Conservation (phyloP, 2,797 vertebrate species). For the Okamejei kenojei region DNA sequence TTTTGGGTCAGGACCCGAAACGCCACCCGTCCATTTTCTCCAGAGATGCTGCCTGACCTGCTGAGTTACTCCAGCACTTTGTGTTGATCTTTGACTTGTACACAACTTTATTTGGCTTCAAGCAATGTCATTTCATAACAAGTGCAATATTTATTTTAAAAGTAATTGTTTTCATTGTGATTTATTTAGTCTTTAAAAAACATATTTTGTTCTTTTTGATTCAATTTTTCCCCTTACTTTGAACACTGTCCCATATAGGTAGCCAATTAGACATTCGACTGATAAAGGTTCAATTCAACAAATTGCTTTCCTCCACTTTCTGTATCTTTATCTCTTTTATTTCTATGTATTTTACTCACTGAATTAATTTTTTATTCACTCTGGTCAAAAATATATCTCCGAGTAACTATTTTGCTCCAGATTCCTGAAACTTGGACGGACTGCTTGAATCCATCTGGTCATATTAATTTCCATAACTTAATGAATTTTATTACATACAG, state of each 20-base stretch:
- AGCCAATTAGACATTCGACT: neutral
- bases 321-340: neutral
- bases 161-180: neutral
- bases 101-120: neutral
- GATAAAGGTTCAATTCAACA: neutral
- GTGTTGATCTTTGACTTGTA: neutral
- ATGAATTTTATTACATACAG: neutral
- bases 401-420: neutral
- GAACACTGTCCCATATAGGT: neutral
- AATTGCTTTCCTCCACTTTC: neutral
- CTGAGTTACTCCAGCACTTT: no score
- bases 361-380: neutral
- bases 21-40: no score
- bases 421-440: neutral
- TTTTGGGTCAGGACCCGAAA: no score
- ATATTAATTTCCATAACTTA: no score
- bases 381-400: neutral
- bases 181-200: neutral
- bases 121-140: neutral
- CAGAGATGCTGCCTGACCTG: no score
- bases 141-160: no score
- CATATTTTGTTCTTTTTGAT: neutral
- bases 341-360: neutral
- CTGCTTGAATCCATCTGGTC: neutral
- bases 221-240: neutral